Evolutionary conservation across 2,797 vertebrate genomes (phyloP).

Genomic region (Phrynocephalus vlangalii): DNA sequence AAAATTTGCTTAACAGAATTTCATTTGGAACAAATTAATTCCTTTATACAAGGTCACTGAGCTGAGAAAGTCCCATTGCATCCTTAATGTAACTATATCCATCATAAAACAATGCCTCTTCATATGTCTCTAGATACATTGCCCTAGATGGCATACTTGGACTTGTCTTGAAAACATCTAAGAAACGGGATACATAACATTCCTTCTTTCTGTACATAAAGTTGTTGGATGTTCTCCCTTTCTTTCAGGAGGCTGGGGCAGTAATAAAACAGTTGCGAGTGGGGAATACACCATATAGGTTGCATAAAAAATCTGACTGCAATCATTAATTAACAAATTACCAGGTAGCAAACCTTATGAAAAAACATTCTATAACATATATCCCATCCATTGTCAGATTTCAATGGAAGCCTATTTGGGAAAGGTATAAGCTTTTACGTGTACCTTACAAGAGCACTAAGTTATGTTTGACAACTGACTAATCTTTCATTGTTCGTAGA

Average conservation of each 20-base stretch:
- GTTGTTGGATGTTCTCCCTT: conserved; percentile 42
- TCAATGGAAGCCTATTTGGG: conserved; percentile 10
- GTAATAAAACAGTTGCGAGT: conserved; percentile 51
- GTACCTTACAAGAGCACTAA: background rate
- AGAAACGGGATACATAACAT: background rate
- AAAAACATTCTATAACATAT: conserved; percentile 25
- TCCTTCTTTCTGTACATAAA: conserved; percentile 33
- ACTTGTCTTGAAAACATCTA: conserved; percentile 8
- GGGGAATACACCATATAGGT: conserved; percentile 55
- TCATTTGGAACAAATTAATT: background rate
- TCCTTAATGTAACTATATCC: background rate
- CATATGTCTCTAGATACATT: background rate
- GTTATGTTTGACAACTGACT: background rate
- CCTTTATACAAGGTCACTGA: background rate
- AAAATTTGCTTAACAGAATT: background rate
- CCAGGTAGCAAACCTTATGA: conserved; percentile 21
- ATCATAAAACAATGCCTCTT: background rate
- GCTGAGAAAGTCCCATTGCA: background rate
- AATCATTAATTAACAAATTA: conserved; percentile 34
- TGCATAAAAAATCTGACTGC: conserved; percentile 33
- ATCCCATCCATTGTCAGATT: background rate
- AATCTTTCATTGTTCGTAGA: background rate
- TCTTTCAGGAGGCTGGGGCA: background rate
- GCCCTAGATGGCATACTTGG: background rate
- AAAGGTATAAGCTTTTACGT: accelerated